Percentiles rank a stretch among this genome's conserved stretches.
Conservation (phyloP, 1,140 invertebrate genomes). For the Gonatopus flavifemur region DNA sequence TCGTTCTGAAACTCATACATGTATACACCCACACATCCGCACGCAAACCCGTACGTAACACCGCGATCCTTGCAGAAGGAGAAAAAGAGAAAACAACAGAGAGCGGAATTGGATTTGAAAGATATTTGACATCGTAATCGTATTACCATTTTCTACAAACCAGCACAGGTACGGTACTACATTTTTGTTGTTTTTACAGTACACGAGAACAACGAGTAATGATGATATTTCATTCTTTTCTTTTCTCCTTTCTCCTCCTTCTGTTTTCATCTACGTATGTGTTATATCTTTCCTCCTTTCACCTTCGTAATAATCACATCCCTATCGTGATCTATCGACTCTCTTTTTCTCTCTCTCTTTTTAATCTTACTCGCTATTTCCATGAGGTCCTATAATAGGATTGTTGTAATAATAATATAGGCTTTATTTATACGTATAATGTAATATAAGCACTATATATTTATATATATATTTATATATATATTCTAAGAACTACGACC, state of each 20-base stretch:
- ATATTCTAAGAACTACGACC: conserved; percentile 42
- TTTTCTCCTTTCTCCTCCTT: conserved; percentile 9
- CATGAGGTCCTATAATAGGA: conserved; percentile 39
- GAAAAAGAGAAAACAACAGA: conserved; percentile 30
- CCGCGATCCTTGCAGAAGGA: conserved; percentile 31
- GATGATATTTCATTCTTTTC: too few relatives aligned
- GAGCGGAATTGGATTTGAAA: too few relatives aligned
- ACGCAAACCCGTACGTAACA: conserved; percentile 23
- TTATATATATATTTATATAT: too few relatives aligned
- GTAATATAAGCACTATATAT: conserved; percentile 37
- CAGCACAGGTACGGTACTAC: too few relatives aligned
- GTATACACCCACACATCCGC: conserved; percentile 34
- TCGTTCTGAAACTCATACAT: conserved; percentile 51
- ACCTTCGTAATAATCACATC: background rate
- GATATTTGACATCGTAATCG: too few relatives aligned
- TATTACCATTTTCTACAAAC: too few relatives aligned
- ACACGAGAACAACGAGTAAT: too few relatives aligned
- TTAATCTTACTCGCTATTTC: conserved; percentile 28
- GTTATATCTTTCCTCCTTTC: background rate
- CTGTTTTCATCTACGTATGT: background rate
- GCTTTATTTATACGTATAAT: conserved; percentile 38
- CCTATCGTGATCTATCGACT: conserved; percentile 15
- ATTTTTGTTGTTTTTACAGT: too few relatives aligned
- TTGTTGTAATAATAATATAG: conserved; percentile 36
- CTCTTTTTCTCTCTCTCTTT: conserved; percentile 12